These are phyloP conservation scores for Ennomos erosarius DNA, from an alignment of 2,888 invertebrate species.

Conservation along the genomic window DNA sequence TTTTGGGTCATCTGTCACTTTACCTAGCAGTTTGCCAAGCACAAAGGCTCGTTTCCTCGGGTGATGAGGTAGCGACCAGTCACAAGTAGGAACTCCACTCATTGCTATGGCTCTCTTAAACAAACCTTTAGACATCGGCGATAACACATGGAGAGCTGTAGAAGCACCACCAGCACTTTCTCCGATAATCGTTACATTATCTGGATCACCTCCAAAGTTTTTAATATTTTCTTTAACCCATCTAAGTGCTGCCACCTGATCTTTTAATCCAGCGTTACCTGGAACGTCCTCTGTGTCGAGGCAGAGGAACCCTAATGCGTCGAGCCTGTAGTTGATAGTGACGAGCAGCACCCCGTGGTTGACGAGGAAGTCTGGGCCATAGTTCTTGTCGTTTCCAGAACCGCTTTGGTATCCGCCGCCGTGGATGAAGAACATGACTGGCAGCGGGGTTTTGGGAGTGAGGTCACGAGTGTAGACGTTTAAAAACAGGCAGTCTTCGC, in stretches of 20 bases:
- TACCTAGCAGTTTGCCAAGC: slow-evolving; percentile 57
- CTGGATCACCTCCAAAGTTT: slow-evolving; percentile 56
- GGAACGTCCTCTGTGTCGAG: slow-evolving; percentile 56
- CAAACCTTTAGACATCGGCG: slow-evolving; percentile 58
- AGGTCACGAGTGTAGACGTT: slow-evolving; percentile 60
- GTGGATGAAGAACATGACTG: slow-evolving; percentile 64
- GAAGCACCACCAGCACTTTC: slow-evolving; percentile 59
- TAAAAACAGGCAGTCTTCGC: slow-evolving; percentile 60
- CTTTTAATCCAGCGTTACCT: slow-evolving; percentile 62
- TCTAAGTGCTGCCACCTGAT: slow-evolving; percentile 55
- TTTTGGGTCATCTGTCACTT: slow-evolving; percentile 52
- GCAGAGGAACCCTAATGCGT: slow-evolving; percentile 54
- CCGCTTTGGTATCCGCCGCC: slow-evolving; percentile 60
- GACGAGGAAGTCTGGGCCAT: slow-evolving; percentile 61
- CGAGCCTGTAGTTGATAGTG: slow-evolving; percentile 61
- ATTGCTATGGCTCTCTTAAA: slow-evolving; percentile 54
- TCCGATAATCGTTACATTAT: slow-evolving; percentile 60
- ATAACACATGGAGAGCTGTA: slow-evolving; percentile 49
- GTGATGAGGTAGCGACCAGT: slow-evolving; percentile 54
- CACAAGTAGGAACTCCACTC: slow-evolving; percentile 56
- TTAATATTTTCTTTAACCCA: slow-evolving; percentile 57
- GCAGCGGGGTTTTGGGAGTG: slow-evolving; percentile 38
- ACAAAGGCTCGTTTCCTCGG: slow-evolving; percentile 52
- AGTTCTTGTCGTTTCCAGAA: slow-evolving; percentile 51
- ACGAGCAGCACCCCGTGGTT: slow-evolving; percentile 56